A percentile compares a stretch with the other conserved stretches of the same genome.
Evolutionary conservation across 2,888 invertebrate genomes (phyloP).

Genomic region (Sminthurinus aureus): DNA sequence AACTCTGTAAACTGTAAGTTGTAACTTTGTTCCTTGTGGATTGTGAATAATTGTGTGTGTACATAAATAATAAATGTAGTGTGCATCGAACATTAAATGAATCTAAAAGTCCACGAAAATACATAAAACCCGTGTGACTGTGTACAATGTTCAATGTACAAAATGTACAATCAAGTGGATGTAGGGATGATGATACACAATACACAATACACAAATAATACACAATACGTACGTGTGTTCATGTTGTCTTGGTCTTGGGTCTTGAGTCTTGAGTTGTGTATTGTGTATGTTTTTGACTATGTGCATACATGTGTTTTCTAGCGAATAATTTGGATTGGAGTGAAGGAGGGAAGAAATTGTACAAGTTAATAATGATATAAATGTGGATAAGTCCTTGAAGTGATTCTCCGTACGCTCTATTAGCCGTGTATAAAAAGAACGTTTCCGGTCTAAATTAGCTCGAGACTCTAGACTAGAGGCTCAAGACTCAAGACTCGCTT

Average conservation of each 20-base stretch:
- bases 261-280: too few relatives aligned
- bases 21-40: too few relatives aligned
- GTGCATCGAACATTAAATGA: too few relatives aligned
- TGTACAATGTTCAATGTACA: too few relatives aligned
- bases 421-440: conserved; percentile 57
- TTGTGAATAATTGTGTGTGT: too few relatives aligned
- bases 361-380: conserved; percentile 54
- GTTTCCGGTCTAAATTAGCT: conserved; percentile 59
- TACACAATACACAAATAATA: too few relatives aligned
- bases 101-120: too few relatives aligned
- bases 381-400: conserved; percentile 46
- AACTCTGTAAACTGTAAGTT: too few relatives aligned
- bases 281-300: not conserved
- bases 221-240: not conserved
- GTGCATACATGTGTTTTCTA: not conserved
- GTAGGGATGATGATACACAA: not conserved
- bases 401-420: conserved; percentile 51
- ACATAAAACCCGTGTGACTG: too few relatives aligned
- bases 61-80: too few relatives aligned
- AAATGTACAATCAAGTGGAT: too few relatives aligned
- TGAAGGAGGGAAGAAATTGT: conserved; percentile 44
- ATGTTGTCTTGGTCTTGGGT: not conserved
- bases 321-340: conserved; percentile 31
- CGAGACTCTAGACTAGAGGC: not conserved
- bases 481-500: conserved; percentile 1